A percentile compares a stretch with the other conserved stretches of the same genome.
phyloP scores from a whole-genome alignment of 2,797 vertebrate genomes.

The Acanthurus tractus region DNA sequence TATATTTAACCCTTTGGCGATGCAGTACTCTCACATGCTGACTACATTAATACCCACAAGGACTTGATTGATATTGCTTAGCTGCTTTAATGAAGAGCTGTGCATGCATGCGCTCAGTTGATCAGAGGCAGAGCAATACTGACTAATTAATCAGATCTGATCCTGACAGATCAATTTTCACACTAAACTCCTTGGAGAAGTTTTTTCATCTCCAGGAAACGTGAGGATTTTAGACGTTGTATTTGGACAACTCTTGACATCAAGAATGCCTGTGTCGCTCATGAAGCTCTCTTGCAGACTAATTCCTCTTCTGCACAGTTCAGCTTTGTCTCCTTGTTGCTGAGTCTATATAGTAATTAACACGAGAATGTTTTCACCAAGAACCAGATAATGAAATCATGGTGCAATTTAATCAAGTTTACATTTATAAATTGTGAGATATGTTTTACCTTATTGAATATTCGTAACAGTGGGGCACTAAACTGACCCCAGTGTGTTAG shows the following conservation, averaged over 20 bases:
- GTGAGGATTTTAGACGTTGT: constrained; percentile 38
- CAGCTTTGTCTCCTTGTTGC: constrained; percentile 45
- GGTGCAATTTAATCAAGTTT: constrained; percentile 83
- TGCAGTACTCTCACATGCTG: constrained; percentile 57
- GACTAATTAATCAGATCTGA: constrained; percentile 22
- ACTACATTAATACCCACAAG: constrained; percentile 51
- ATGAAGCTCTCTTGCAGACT: constrained; percentile 20
- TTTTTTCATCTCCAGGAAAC: constrained; percentile 41
- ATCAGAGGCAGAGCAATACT: constrained; percentile 47
- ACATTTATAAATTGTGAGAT: constrained; percentile 79
- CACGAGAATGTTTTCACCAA: constrained; percentile 75
- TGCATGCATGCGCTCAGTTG: constrained; percentile 67
- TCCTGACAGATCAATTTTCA: constrained; percentile 16
- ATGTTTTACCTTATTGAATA: constrained; percentile 68
- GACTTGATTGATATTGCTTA: constrained; percentile 63
- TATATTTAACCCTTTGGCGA: constrained; percentile 63
- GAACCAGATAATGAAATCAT: constrained; percentile 72
- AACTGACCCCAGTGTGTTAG: constrained; percentile 23
- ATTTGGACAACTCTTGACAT: constrained; percentile 35
- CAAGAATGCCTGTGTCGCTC: too few relatives aligned
- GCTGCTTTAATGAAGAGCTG: constrained; percentile 65
- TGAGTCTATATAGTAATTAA: constrained; percentile 55
- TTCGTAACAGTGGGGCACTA: constrained; percentile 28
- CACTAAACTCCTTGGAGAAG: constrained; percentile 19
- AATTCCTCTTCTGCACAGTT: constrained; percentile 50